These are phyloP conservation scores for Dascillus cervinus DNA, from an alignment of 2,888 invertebrate species.

Conservation along the genomic window DNA sequence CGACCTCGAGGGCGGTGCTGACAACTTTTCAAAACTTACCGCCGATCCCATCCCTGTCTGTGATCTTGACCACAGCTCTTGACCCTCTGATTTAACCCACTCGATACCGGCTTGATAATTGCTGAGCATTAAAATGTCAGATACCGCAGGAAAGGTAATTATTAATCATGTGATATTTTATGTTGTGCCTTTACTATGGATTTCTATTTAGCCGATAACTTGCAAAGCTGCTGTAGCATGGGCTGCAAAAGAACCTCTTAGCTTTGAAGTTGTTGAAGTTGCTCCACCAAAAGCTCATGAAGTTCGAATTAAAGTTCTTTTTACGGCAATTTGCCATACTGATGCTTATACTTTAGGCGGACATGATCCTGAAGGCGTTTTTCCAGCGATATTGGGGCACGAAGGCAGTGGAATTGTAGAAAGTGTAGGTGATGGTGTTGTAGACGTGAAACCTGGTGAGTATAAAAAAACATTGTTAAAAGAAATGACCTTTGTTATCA, in stretches of 20 bases:
- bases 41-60: no score
- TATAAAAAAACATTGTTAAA: conserved; percentile 4
- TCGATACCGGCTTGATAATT: no score
- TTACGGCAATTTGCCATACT: conserved; percentile 86
- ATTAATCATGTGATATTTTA: conserved; percentile 2
- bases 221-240: conserved; percentile 97
- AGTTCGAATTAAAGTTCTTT: conserved; percentile 72
- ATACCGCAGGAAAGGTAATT: conserved; percentile 5
- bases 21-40: no score
- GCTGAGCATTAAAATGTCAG: conserved; percentile 6
- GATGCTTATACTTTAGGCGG: conserved; percentile 87
- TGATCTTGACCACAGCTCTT: no score
- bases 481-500: neutral
- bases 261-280: conserved; percentile 88
- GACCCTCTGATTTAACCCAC: no score
- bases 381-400: conserved; percentile 91
- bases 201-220: conserved; percentile 50
- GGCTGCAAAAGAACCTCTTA: conserved; percentile 83
- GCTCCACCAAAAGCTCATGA: conserved; percentile 91
- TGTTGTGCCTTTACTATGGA: neutral
- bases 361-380: conserved; percentile 82
- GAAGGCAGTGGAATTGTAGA: conserved; percentile 97
- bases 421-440: conserved; percentile 89
- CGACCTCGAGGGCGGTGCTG: no score
- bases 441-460: conserved; percentile 68